Evolutionary conservation across 2,113 vertebrate species (phyloP), one percentile per base, ranked within the genome.

Genomic region (Mirza zaza): DNA sequence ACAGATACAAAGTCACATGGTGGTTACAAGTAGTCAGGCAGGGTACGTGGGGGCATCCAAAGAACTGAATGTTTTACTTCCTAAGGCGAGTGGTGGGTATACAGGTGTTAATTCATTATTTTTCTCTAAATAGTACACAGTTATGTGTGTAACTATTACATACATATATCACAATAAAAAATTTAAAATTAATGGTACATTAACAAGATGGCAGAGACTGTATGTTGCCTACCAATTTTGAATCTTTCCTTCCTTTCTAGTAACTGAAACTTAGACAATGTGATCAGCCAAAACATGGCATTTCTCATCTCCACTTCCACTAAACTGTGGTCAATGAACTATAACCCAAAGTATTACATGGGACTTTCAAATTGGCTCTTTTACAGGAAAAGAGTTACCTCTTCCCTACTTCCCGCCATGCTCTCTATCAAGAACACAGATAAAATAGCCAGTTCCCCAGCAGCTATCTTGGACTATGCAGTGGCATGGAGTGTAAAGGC

Each of bases 301-400:
- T 20, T 45, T 42, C 67, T 76, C 36, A 57, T 21, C 29, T 52
- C 17, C 52, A 15, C 11, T 25, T 50, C 34, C 39, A 36, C 36
- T 29, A 23, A 57, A 39, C 21, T 55, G 90, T 71, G 3, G 4
- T n/a, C 80, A 77, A 23, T 42, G 52, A 90, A 42, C 57, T 39
- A 0, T n/a, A 15, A 67, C 8, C 13, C 71, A 29, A 42, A 92
- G 32, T 14, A 8, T 1, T 20, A 2, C 0, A 27, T 8, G 12
- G 6, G 65, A 79, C 18, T 6, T 89, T 52, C 27, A 67, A 6
- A 8, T 1, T 17, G 39, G 32, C 55, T 63, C 36, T 71, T 59
- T 25, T 5, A 18, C 42, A 79, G 45, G 75, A 82, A 52, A 23
- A 57, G 23, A 23, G 55, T 63, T 59, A 45, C 17, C 45, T 42